phyloP scores from a whole-genome alignment of 2,113 vertebrate genomes.

The Antechinus flavipes region DNA sequence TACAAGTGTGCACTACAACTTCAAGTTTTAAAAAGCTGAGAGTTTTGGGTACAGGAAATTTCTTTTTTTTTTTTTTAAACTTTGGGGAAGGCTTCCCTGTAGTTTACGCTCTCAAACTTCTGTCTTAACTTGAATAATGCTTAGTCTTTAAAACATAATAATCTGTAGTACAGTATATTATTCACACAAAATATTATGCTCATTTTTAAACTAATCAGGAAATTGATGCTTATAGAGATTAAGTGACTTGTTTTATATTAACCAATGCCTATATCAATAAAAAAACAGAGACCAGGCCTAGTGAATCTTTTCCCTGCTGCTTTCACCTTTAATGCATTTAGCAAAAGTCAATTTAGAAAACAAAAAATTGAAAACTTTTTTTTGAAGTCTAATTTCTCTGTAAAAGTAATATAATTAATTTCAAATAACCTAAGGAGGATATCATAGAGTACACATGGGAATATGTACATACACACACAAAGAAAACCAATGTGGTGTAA shows the following conservation, averaged over 20 bases:
- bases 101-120: neutral
- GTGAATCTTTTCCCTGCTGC: neutral
- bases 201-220: neutral
- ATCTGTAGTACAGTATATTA: neutral
- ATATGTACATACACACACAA: neutral
- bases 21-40: neutral
- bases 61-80: neutral
- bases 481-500: neutral
- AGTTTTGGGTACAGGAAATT: neutral
- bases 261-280: neutral
- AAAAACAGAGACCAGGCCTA: neutral
- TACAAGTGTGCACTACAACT: neutral
- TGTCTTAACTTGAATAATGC: neutral
- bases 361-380: neutral
- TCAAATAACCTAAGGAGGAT: neutral
- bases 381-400: neutral
- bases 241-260: neutral
- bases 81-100: neutral
- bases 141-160: neutral
- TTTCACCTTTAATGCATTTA: neutral
- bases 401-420: neutral
- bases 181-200: neutral
- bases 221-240: neutral
- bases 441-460: neutral
- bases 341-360: neutral